Evolutionary conservation across 2,888 invertebrate genomes (phyloP).

Genomic region (Sphaerophoria rueppellii): DNA sequence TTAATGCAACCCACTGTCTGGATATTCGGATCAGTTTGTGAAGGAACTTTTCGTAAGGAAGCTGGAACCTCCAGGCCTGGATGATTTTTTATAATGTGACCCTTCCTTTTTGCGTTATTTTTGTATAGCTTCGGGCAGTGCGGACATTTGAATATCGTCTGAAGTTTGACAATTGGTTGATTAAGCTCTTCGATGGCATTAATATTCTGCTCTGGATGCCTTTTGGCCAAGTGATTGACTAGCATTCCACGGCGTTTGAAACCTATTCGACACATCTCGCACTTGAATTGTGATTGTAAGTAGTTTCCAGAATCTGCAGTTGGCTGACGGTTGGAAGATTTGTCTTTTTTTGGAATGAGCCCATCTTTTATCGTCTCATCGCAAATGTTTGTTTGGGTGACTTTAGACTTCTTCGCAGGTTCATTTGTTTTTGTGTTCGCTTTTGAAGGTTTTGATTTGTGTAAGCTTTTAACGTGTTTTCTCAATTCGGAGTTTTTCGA

Average conservation of each 20-base stretch:
- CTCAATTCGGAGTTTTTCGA: slow-evolving; percentile 83
- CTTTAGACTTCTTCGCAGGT: not conserved
- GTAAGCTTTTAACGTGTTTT: slow-evolving; percentile 70
- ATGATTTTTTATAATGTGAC: slow-evolving; percentile 91
- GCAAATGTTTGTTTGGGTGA: not conserved
- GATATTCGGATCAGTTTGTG: slow-evolving; percentile 86
- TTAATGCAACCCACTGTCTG: slow-evolving; percentile 89
- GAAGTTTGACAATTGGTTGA: slow-evolving; percentile 89
- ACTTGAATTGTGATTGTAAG: slow-evolving; percentile 78
- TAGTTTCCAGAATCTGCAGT: slow-evolving; percentile 8
- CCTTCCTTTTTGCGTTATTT: slow-evolving; percentile 92
- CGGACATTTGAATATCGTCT: slow-evolving; percentile 91
- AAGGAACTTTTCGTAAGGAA: slow-evolving; percentile 80
- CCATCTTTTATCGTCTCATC: slow-evolving; percentile 31
- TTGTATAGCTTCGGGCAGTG: slow-evolving; percentile 93
- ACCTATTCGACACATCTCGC: slow-evolving; percentile 87
- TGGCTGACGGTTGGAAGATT: not conserved
- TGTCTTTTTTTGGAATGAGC: slow-evolving; percentile 74
- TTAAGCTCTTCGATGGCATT: slow-evolving; percentile 89
- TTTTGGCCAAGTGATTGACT: slow-evolving; percentile 92
- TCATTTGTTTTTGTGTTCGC: slow-evolving; percentile 40
- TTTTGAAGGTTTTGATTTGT: slow-evolving; percentile 58
- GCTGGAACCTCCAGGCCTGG: slow-evolving; percentile 86
- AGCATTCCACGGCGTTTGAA: slow-evolving; percentile 93
- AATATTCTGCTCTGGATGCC: slow-evolving; percentile 86